Conservation (phyloP, 2,797 vertebrate genomes). For the Premnoplex brunnescens region DNA sequence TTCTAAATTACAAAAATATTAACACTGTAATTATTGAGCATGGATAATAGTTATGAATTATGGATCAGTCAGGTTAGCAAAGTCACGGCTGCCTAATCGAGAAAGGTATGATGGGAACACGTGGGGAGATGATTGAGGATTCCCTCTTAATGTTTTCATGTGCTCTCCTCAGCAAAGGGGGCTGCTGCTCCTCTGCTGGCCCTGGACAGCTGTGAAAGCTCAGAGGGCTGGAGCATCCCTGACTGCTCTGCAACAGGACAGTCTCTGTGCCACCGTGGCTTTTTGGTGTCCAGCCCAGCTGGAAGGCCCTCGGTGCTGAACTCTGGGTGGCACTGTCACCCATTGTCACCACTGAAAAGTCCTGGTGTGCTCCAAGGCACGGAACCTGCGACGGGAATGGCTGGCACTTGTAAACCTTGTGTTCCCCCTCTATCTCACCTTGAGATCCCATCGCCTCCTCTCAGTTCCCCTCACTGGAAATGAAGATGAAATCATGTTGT, state of each 20-base stretch:
- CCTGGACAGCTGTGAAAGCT: neutral
- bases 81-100: neutral
- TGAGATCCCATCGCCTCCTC: neutral
- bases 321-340: neutral
- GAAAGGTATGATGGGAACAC: neutral
- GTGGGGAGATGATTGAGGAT: neutral
- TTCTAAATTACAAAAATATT: constrained; percentile 47
- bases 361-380: rapidly evolving
- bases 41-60: constrained; percentile 39
- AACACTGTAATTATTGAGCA: constrained; percentile 36
- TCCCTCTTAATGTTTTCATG: neutral
- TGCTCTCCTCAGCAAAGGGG: neutral
- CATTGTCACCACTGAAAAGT: neutral
- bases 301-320: neutral
- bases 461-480: neutral
- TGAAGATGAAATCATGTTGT: neutral
- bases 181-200: neutral
- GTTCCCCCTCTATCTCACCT: neutral
- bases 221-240: neutral
- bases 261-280: neutral
- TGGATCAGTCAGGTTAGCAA: constrained; percentile 27
- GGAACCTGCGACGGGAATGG: rapidly evolving
- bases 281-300: neutral
- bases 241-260: rapidly evolving
- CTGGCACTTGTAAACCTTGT: neutral